Percentiles rank a stretch among this genome's conserved stretches.
Evolutionary conservation across 2,888 invertebrate species (phyloP).

Genomic region (Idaea dimidiata): DNA sequence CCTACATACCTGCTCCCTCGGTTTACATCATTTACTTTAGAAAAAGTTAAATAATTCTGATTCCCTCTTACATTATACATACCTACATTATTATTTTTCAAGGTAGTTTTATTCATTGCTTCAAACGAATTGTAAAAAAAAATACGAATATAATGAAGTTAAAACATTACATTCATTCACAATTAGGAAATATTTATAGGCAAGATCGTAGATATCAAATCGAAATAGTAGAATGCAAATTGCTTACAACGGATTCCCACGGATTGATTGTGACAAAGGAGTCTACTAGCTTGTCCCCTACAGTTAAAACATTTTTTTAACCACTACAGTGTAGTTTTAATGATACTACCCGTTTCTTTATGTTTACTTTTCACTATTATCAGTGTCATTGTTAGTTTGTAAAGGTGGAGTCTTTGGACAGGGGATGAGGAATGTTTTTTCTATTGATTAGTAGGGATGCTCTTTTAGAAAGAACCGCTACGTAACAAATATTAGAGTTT

Average conservation of each 20-base stretch:
- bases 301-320: constrained; percentile 41
- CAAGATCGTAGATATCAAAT: constrained; percentile 4
- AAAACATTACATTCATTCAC: background rate
- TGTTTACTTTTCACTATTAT: constrained; percentile 73
- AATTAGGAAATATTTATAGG: background rate
- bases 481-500: background rate
- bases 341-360: constrained; percentile 54
- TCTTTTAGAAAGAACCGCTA: constrained; percentile 21
- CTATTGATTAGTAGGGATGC: constrained; percentile 41
- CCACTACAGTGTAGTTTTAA: constrained; percentile 65
- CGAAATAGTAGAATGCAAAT: constrained; percentile 22
- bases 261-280: constrained; percentile 17
- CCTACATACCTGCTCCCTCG: too few relatives aligned
- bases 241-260: constrained; percentile 27
- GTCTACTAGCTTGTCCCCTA: constrained; percentile 39
- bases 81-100: background rate
- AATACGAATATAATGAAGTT: background rate
- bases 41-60: too few relatives aligned
- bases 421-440: constrained; percentile 58
- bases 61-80: too few relatives aligned
- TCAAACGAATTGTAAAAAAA: background rate
- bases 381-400: constrained; percentile 56
- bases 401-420: constrained; percentile 70
- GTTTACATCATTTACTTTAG: too few relatives aligned
- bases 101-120: background rate